Base-by-base conservation (phyloP, 1,140 invertebrate species). In the Lepidurus packardi region DNA sequence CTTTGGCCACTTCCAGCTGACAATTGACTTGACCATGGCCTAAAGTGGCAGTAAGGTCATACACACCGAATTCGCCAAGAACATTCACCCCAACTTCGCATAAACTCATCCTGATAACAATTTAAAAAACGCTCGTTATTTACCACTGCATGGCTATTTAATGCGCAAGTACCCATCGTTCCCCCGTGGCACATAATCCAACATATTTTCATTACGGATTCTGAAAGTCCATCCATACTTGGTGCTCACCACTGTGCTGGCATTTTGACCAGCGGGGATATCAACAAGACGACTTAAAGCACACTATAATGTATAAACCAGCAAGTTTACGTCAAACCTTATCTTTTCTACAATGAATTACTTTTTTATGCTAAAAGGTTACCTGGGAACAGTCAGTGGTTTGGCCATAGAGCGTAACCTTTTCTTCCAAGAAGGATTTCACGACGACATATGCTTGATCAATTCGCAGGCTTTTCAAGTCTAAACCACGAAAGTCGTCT, bases 21-120 rank as follows among this genome's bases (percentile, higher is more conserved):
- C 91, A 92, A 34, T 83, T 25, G 3, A 87, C 0, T 85, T 85
- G 42, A 53, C 80, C 78, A 65, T 65, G 21, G 24, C 79, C 73
- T 0, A 73, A 74, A 7, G 10, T 34, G 16, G 44, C 13, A 24
- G 42, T 83, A 0, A 89, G 81, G 77, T 90, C 87, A 81, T 94
- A 94, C 74, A 92, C 88, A 7, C 92, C 92, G 82, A 92, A 93
- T 84, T 93, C 88, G 13, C 89, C 90, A 79, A 93, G 75, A 16
- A 73, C 13, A 21, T 65, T 11, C 16, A 65, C 53, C 16, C 53
- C 53, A 65, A 65, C 16, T 13, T 65, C 53, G 21, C 53, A 65
- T 21, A 65, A 9, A 65, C 21, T 65, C 6, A 21, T 21, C 53
- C 53, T 65, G 53, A 13, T 34, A 34, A 34, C 34, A 34, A n/a